Evolutionary conservation across 2,797 vertebrate species (phyloP), one percentile per base, ranked within the genome.

Genomic region (Darevskia mixta): DNA sequence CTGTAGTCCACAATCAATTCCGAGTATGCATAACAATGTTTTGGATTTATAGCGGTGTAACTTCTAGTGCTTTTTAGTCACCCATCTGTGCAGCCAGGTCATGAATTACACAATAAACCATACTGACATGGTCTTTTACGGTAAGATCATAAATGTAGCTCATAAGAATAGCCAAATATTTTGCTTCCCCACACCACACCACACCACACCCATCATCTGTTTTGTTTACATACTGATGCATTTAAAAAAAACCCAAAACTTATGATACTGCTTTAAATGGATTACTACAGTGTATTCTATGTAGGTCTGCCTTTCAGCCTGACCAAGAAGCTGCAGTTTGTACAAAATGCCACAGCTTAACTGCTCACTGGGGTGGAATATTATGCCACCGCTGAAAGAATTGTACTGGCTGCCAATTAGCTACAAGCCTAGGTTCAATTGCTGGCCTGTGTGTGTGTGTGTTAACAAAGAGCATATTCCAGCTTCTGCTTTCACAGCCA

Each of bases 31-130:
- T 87, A 91, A 91, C 83, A 77, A n/a, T 88, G 79, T 91, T 92
- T 66, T 77, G 45, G 83, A 93, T 93, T 94, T 94, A 94, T 93
- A 90, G 45, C 38, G 72, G 67, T 90, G 38, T 66, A 90, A 90
- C 79, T 88, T 82, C 88, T 75, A 20, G 18, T 9, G 64, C 45
- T 88, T 92, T 93, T 92, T 88, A 90, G 86, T 91, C 91, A 86
- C n/a, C 92, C 43, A 72, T 87, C 91, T 88, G 83, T 69, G 85
- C 32, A 85, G 90, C 32, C 86, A 90, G 85, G 78, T 92, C 84
- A 92, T 90, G 89, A 91, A 93, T 88, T 86, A 41, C 35, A 5
- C 3, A 75, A 85, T 8, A 89, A 85, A 93, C 87, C 84, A 87
- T 0, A 38, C 78, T 79, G 85, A 8, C 79, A 49, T 49, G 87